Conservation (phyloP, 2,797 vertebrate species). For the Tadarida brasiliensis region DNA sequence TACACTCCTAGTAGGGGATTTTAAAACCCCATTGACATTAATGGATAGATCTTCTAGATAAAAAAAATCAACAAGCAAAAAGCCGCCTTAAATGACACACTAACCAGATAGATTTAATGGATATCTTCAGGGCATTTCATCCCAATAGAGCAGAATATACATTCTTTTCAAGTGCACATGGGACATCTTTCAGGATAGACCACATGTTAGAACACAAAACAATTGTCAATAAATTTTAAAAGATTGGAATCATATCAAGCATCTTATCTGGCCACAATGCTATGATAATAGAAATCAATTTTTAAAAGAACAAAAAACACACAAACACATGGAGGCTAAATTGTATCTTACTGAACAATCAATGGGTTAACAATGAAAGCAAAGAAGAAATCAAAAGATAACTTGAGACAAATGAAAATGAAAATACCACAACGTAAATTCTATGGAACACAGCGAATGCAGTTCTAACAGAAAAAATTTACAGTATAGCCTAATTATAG, state of each 20-base stretch:
- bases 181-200: background rate
- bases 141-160: background rate
- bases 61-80: background rate
- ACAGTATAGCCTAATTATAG: background rate
- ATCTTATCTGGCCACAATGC: background rate
- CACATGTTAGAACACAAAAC: background rate
- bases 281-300: background rate
- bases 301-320: background rate
- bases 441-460: background rate
- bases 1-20: background rate
- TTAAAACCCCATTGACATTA: background rate
- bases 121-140: background rate
- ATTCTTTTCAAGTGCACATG: background rate
- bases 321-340: background rate
- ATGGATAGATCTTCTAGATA: background rate
- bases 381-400: background rate
- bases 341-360: background rate
- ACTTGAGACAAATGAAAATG: background rate
- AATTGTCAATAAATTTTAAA: background rate
- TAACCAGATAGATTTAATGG: background rate
- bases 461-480: background rate
- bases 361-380: background rate
- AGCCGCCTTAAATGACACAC: background rate
- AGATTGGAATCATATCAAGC: background rate
- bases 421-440: background rate